These are phyloP conservation scores for Enteromius afrohamiltoni DNA, from an alignment of 2,797 vertebrate species.

Conservation along the genomic window DNA sequence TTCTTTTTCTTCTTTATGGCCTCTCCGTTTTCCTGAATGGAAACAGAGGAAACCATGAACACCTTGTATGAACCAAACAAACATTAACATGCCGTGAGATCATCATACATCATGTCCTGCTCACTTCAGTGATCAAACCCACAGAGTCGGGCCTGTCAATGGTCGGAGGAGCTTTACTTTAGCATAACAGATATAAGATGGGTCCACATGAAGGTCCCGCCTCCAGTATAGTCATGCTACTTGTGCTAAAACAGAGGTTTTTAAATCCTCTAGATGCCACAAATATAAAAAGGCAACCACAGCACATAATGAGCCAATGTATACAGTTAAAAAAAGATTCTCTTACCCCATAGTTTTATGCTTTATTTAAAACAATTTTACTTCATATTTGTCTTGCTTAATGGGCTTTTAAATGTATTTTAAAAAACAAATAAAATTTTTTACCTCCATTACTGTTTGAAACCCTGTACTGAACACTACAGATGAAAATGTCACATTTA, in stretches of 20 bases:
- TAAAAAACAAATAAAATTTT: too few species aligned
- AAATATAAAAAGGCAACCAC: not conserved
- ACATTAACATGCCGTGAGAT: not conserved
- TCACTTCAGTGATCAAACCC: slow-evolving; percentile 81
- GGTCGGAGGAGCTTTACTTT: slow-evolving; percentile 77
- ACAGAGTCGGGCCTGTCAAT: slow-evolving; percentile 74
- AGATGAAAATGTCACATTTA: slow-evolving; percentile 8
- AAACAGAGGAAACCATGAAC: not conserved
- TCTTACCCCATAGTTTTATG: too few species aligned
- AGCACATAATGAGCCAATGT: not conserved
- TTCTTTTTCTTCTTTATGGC: slow-evolving; percentile 64
- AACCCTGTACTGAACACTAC: not conserved
- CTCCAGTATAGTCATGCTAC: slow-evolving; percentile 76
- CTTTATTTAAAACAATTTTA: too few species aligned
- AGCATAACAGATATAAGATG: slow-evolving; percentile 77
- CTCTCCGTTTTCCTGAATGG: slow-evolving; percentile 52
- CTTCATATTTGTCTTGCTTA: too few species aligned
- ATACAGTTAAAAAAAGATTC: too few species aligned
- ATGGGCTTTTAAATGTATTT: too few species aligned
- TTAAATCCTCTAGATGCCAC: not conserved
- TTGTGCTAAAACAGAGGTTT: rapidly evolving
- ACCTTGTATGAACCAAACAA: not conserved
- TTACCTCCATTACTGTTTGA: too few species aligned
- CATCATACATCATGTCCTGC: slow-evolving; percentile 73
- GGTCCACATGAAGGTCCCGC: slow-evolving; percentile 64